Base-by-base conservation (phyloP, 1,140 invertebrate species). In the Brachystomella parvula region DNA sequence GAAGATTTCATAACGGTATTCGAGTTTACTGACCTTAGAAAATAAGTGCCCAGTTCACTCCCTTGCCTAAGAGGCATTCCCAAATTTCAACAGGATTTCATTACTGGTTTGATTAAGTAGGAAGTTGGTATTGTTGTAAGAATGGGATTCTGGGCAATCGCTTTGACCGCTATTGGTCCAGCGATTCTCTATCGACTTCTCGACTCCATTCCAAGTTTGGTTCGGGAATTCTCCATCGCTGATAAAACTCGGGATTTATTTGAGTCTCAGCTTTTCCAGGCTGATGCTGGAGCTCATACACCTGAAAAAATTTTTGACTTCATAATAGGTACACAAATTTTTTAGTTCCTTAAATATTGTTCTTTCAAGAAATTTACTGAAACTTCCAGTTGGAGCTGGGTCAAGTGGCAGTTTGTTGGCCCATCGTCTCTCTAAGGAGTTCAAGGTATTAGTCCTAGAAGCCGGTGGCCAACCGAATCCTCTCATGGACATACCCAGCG, bases 351-450 rank as follows among this genome's bases (percentile, higher is more conserved):
- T 15, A 12, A 59, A 12, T 17, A 28, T 9, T 26, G 12, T 17
- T 9, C 6, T 15, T 53, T 53, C 24, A 24, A 15, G 24, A 53
- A 53, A 53, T 53, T n/a, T 12, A 12, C n/a, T 44, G 9, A 44
- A 44, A 44, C 39, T 74, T 24, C 58, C 71, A 33, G 78, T 83
- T 65, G 82, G 82, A 2, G 81, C 77, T 19, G 82, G 82, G 33
- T 81, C 81, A 1, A 79, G 82, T 3, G 82, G 83, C 12, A 75
- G 77, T 57, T 80, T 83, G 6, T 44, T 83, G 32, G 82, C 82
- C 0, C 80, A 76, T 66, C 74, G 82, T 19, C 74, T 83, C 30
- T 77, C 75, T 28, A 75, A 76, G 63, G 75, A 71, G 19, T 64
- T 63, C 61, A 57, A 35, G 17, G 76, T 82, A n/a, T 71, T 81